A percentile compares a stretch with the other conserved stretches of the same genome.
Conservation (phyloP, 2,888 invertebrate genomes). For the Xestobium rufovillosum region DNA sequence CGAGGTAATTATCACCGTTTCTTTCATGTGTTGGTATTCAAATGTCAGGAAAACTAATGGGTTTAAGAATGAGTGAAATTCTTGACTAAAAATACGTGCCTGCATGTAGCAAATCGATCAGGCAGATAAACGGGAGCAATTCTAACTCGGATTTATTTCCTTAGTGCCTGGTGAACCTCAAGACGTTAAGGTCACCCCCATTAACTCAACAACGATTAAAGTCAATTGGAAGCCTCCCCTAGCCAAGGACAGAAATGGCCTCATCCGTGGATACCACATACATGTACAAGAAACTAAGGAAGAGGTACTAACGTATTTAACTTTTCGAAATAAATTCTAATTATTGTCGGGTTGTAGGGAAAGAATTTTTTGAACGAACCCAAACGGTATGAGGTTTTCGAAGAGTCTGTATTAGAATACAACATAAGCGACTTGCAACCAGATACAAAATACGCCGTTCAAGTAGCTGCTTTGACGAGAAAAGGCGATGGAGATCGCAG, state of each 20-base stretch:
- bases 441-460: conserved; percentile 88
- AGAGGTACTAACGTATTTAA: conserved; percentile 51
- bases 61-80: conserved; percentile 7
- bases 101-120: too few species aligned
- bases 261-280: conserved; percentile 94
- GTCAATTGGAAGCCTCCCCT: conserved; percentile 93
- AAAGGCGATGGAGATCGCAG: conserved; percentile 96
- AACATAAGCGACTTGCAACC: conserved; percentile 89
- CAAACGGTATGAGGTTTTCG: conserved; percentile 77
- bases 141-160: too few species aligned
- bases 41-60: conserved; percentile 44
- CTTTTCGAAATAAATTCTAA: background rate
- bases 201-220: conserved; percentile 94
- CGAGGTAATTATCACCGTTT: conserved; percentile 41
- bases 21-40: conserved; percentile 63
- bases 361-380: conserved; percentile 80
- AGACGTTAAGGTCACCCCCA: conserved; percentile 77
- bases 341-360: conserved; percentile 45
- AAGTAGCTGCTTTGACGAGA: conserved; percentile 91
- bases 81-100: conserved; percentile 33
- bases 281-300: conserved; percentile 86
- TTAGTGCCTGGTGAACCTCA: conserved; percentile 97
- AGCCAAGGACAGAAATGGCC: conserved; percentile 86
- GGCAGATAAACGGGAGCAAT: too few species aligned
- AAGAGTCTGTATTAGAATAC: conserved; percentile 66